phyloP scores from a whole-genome alignment of 2,113 vertebrate genomes.

The Sialia sialis region DNA sequence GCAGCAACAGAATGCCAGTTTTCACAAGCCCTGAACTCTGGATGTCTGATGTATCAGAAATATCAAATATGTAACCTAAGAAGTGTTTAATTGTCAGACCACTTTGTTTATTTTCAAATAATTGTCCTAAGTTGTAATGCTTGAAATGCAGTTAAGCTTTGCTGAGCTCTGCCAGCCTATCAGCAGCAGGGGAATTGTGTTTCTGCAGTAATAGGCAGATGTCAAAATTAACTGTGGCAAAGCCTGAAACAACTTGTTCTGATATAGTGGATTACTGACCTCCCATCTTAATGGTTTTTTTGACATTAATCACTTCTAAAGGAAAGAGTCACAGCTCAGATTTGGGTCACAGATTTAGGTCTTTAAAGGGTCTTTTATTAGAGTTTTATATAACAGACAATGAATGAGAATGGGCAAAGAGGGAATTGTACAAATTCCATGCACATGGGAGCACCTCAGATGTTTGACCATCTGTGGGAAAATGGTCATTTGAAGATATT shows the following conservation, averaged over 20 bases:
- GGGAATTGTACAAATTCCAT: background rate
- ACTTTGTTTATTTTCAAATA: constrained; percentile 67
- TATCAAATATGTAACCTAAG: constrained; percentile 51
- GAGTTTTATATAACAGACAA: background rate
- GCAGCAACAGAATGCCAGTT: background rate
- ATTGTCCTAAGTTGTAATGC: constrained; percentile 54
- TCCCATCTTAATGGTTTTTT: background rate
- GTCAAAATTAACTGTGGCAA: background rate
- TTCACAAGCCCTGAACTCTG: background rate
- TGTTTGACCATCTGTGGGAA: background rate
- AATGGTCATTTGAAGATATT: background rate
- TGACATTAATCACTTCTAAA: background rate
- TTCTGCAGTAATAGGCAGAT: background rate
- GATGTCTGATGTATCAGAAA: constrained; percentile 23
- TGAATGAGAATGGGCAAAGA: background rate
- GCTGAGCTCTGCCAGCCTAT: constrained; percentile 16
- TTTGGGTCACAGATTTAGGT: background rate
- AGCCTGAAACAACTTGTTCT: background rate
- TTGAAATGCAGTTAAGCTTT: constrained; percentile 55
- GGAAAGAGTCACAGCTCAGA: background rate
- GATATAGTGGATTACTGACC: background rate
- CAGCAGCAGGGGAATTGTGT: background rate
- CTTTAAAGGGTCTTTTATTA: background rate
- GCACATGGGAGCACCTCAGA: background rate
- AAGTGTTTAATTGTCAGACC: constrained; percentile 66